Base-by-base conservation (phyloP, 2,888 invertebrate genomes). In the Rosalia funebris region DNA sequence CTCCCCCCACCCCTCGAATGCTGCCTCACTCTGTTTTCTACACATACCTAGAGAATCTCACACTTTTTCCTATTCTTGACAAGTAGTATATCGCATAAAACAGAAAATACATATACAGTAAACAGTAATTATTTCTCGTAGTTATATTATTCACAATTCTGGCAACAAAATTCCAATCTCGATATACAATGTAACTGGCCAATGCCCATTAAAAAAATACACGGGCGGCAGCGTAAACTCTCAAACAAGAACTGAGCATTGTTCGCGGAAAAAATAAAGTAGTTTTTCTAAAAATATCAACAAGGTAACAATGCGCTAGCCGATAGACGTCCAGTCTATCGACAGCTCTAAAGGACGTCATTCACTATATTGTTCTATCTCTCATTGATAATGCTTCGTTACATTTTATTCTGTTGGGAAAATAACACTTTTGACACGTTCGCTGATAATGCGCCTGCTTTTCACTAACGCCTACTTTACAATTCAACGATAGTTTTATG, bases 361-460 rank as follows among this genome's bases (percentile, higher is more conserved):
- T 66, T 65, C 70, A 69, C 55, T 63, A 60, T 55, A 70, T 72
- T 72, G 72, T 73, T 69, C 67, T 66, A 62, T 66, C 68, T 65
- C 63, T 62, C 66, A 55, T 48, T 63, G 66, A 71, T 73, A 70
- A 71, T 72, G 69, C 66, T 69, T 65, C 60, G 68, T 63, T 62
- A 70, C 70, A 74, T 75, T 75, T 74, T 73, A 71, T 73, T 72
- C 71, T 65, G 66, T 59, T 54, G 46, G 67, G 69, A 72, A 71
- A 72, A 73, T 71, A 73, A 74, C 70, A 72, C 71, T 73, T 75
- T 73, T 73, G 73, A 75, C 73, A 68, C 67, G 64, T 69, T 63
- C 55, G 45, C 67, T 59, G 73, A 73, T 74, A 72, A 73, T 68
- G 64, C 70, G 66, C 68, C 66, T 68, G 73, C 69, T 65, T 71